These are phyloP conservation scores for Samia ricini DNA, from an alignment of 1,140 invertebrate genomes.

Conservation along the genomic window DNA sequence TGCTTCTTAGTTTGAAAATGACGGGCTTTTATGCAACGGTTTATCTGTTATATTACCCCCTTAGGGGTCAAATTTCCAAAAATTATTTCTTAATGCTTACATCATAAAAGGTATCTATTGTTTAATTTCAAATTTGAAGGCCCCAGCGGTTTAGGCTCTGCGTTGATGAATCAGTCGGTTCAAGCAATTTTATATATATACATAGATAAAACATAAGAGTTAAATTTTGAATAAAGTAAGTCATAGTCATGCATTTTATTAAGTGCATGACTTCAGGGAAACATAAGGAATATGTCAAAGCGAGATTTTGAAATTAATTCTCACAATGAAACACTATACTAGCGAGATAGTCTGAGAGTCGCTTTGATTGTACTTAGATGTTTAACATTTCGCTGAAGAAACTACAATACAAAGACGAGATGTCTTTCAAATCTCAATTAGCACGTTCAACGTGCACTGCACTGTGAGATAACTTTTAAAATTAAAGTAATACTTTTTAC, in stretches of 20 bases:
- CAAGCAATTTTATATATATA: no score
- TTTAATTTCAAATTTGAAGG: no score
- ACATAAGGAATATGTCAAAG: conserved; percentile 14
- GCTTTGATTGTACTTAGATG: conserved; percentile 52
- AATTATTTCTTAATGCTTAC: no score
- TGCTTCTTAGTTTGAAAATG: no score
- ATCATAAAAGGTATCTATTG: no score
- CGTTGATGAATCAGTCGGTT: no score
- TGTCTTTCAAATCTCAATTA: conserved; percentile 41
- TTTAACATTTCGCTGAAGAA: conserved; percentile 47
- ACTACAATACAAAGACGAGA: conserved; percentile 49
- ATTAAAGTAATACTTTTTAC: conserved; percentile 12
- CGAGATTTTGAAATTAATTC: conserved; percentile 20
- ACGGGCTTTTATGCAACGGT: no score
- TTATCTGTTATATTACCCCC: no score
- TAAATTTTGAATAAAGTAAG: no score
- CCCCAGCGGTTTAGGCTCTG: no score
- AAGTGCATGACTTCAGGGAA: conserved; percentile 26
- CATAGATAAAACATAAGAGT: no score
- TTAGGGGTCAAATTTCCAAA: no score
- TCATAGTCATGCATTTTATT: conserved; percentile 11
- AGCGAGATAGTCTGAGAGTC: conserved; percentile 18
- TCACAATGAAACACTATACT: conserved; percentile 8
- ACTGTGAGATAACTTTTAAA: conserved; percentile 15
- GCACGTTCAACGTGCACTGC: conserved; percentile 21